Conservation (phyloP, 2,797 vertebrate species). For the Mus caroli region DNA sequence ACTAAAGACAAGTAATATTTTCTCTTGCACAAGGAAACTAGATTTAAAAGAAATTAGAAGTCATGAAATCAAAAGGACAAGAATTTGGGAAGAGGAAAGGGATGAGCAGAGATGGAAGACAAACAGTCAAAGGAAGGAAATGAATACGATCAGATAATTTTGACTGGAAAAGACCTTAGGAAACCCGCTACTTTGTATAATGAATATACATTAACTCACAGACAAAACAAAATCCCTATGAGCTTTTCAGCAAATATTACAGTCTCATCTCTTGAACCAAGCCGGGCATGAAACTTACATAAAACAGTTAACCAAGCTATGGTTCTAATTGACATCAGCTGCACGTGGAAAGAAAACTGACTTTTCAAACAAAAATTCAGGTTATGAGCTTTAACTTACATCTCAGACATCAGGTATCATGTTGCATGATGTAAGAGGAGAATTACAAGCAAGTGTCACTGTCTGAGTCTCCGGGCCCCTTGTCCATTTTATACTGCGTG, state of each 20-base stretch:
- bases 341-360: neutral
- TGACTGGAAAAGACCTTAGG: neutral
- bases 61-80: neutral
- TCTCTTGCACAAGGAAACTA: neutral
- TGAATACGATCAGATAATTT: neutral
- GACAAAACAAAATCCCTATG: neutral
- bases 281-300: neutral
- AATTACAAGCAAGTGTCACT: neutral
- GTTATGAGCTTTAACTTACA: neutral
- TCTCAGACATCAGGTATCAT: neutral
- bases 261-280: neutral
- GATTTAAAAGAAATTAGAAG: neutral
- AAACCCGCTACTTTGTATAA: neutral
- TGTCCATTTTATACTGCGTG: neutral
- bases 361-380: constrained; percentile 12
- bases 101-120: neutral
- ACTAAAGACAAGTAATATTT: neutral
- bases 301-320: neutral
- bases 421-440: neutral
- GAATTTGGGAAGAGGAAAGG: neutral
- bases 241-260: neutral
- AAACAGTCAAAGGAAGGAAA: neutral
- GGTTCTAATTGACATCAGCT: neutral
- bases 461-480: neutral
- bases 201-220: neutral